Evolutionary conservation across 2,888 invertebrate species (phyloP), one percentile per base, ranked within the genome.

Genomic region (Cylloceria caligata): DNA sequence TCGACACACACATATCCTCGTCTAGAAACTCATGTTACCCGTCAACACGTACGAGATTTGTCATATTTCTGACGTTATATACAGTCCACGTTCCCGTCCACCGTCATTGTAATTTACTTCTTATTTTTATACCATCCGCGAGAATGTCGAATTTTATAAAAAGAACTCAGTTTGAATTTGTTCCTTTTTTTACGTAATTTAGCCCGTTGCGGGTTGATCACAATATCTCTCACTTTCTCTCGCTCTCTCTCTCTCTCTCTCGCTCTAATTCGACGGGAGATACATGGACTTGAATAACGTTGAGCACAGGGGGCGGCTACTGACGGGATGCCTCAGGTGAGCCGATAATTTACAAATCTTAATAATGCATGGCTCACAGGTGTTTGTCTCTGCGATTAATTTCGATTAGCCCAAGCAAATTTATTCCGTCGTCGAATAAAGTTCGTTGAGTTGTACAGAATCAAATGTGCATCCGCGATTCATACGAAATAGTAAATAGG

Each of bases 251-350:
- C 57, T 57, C 16, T n/a, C 30, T 34, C 57, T 57, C 49, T 81
- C 72, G 67, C 27, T 69, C 36, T 77, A 60, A 77, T 69, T 68
- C 83, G 79, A 80, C 69, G 86, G 86, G 86, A 86, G 87, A 86
- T 74, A 74, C 42, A 89, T 92, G 92, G 92, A 92, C 91, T 91
- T 91, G 91, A 90, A 91, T 90, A 90, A 89, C 74, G 90, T 92
- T 91, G 90, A 91, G 86, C 87, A 89, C 86, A 86, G 89, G 86
- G 88, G 89, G 88, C 88, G 89, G 89, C 89, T 89, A 90, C 90
- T 84, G 91, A 87, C 88, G 87, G 83, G 90, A 89, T 88, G 90
- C 89, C 90, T 90, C 89, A 92, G 92, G 92, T 91, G 92, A 92
- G 92, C 92, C 91, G 88, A 88, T 87, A 85, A 81, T 87, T 86